A percentile compares a stretch with the other conserved stretches of the same genome.
Conservation (phyloP, 2,888 invertebrate genomes). For the Nesidiocoris tenuis region DNA sequence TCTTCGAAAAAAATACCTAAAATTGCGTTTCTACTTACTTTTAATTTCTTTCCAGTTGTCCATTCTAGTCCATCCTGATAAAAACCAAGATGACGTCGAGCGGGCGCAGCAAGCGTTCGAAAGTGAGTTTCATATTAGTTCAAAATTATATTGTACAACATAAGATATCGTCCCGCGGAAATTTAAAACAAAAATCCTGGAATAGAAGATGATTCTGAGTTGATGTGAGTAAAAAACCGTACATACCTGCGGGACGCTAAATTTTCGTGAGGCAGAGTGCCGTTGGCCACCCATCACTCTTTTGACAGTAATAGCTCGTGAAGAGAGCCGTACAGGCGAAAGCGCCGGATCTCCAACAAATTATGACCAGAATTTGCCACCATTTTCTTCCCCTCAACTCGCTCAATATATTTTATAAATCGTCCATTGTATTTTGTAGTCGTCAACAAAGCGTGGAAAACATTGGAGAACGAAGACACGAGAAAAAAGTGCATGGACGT, state of each 20-base stretch:
- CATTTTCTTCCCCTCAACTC: too few species aligned
- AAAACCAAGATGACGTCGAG: conserved; percentile 94
- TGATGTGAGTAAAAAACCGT: too few species aligned
- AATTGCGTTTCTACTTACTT: background rate
- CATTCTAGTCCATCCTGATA: conserved; percentile 98
- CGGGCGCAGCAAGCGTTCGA: conserved; percentile 91
- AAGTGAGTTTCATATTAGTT: conserved; percentile 56
- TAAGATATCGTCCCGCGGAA: conserved; percentile 51
- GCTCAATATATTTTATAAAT: too few species aligned
- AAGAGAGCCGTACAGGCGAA: too few species aligned
- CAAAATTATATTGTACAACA: conserved; percentile 61
- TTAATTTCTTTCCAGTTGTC: conserved; percentile 65
- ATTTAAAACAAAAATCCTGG: background rate
- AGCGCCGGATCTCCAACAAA: too few species aligned
- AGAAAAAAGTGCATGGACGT: conserved; percentile 92
- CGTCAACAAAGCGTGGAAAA: conserved; percentile 93
- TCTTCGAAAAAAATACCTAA: background rate
- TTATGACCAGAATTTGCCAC: too few species aligned
- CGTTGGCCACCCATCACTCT: too few species aligned
- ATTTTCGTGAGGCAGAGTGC: too few species aligned
- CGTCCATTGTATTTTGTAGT: too few species aligned
- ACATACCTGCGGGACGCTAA: too few species aligned
- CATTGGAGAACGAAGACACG: conserved; percentile 90
- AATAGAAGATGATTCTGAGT: too few species aligned
- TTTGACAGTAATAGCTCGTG: too few species aligned